These are phyloP conservation scores for Homarus gammarus DNA, from an alignment of 2,888 invertebrate genomes.

Conservation along the genomic window DNA sequence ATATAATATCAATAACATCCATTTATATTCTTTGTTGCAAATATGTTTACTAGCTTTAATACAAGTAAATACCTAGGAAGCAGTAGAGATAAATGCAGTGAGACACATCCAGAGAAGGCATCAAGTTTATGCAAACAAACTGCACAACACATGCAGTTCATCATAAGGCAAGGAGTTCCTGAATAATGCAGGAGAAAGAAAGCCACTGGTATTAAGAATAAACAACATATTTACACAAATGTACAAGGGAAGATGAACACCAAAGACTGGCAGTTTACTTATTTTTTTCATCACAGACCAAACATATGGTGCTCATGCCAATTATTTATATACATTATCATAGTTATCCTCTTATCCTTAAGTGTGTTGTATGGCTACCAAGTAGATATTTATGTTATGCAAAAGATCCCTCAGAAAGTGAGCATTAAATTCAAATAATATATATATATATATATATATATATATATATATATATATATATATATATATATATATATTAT, in stretches of 20 bases:
- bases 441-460: background rate
- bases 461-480: background rate
- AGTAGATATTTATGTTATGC: no score
- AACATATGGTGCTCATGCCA: background rate
- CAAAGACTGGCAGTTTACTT: background rate
- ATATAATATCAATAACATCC: slow-evolving; percentile 15
- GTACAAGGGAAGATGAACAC: slow-evolving; percentile 1
- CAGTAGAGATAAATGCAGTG: slow-evolving; percentile 32
- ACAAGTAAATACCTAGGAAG: background rate
- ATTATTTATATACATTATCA: background rate
- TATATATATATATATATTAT: no score
- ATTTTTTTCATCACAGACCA: background rate
- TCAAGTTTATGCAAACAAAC: slow-evolving; percentile 43
- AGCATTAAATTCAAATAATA: background rate
- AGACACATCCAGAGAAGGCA: slow-evolving; percentile 52
- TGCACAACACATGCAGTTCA: slow-evolving; percentile 18
- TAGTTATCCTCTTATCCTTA: background rate
- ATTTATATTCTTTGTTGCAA: background rate
- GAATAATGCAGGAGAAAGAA: slow-evolving; percentile 50
- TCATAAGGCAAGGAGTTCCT: slow-evolving; percentile 58
- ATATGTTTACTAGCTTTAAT: slow-evolving; percentile 11
- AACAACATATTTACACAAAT: slow-evolving; percentile 34
- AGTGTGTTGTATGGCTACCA: no score
- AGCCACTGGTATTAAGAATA: slow-evolving; percentile 48
- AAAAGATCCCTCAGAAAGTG: background rate